A percentile compares a stretch with the other conserved stretches of the same genome.
phyloP scores from a whole-genome alignment of 2,113 vertebrate genomes.

The Spheniscus mendiculus region DNA sequence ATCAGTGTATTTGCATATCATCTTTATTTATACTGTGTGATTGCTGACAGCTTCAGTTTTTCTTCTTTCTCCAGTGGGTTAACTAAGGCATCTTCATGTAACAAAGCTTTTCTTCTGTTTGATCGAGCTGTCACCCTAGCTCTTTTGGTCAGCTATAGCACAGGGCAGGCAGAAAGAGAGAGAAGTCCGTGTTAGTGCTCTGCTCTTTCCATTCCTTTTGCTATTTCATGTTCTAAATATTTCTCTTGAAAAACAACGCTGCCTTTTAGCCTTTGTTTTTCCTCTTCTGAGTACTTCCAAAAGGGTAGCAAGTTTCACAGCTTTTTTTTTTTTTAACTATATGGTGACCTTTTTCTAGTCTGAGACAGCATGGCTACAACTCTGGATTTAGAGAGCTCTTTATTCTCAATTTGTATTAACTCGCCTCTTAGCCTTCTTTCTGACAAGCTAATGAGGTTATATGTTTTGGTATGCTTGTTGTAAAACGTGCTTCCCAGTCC shows the following conservation, averaged over 20 bases:
- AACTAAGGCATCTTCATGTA: conserved; percentile 50
- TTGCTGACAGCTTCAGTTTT: conserved; percentile 52
- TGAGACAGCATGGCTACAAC: not conserved
- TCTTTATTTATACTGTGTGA: conserved; percentile 68
- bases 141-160: not conserved
- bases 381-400: not conserved
- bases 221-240: not conserved
- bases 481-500: not conserved
- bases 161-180: not conserved
- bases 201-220: not conserved
- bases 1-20: conserved; percentile 69
- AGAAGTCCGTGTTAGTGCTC: not conserved
- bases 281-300: not conserved
- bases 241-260: not conserved
- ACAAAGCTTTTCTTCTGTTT: not conserved
- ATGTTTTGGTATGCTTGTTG: not conserved
- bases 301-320: not conserved
- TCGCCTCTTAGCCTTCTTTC: not conserved
- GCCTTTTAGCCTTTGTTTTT: not conserved
- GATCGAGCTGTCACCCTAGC: not conserved
- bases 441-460: not conserved
- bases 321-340: not conserved
- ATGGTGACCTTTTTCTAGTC: not conserved
- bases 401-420: not conserved
- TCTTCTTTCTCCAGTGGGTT: conserved; percentile 31